Evolutionary conservation across 2,113 vertebrate genomes (phyloP), one percentile per base, ranked within the genome.

Genomic region (Oncorhynchus kisutch): DNA sequence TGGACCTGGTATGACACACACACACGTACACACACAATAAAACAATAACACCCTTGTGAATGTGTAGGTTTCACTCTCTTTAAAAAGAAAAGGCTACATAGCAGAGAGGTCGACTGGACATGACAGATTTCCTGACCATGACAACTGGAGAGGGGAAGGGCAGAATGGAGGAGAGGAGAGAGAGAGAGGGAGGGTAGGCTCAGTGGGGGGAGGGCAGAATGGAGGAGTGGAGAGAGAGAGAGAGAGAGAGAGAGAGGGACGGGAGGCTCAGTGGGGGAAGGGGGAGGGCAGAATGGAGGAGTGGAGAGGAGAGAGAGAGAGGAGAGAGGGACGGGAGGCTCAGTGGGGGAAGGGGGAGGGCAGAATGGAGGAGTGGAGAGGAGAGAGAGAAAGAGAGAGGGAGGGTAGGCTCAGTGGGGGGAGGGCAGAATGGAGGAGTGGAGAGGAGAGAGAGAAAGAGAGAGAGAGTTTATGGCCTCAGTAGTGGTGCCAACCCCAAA

Each of bases 111-210:
- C 66, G 68, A 74, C 59, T 70, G 77, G 67, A 85, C 7, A 67
- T 85, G 86, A 86, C 81, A 81, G 84, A 87, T 88, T 89, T 87
- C 84, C 85, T 77, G 85, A 82, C 76, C 67, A 27, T 81, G 82
- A 88, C 80, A 80, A 34, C 59, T 75, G 39, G 34, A 27, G 62
- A 1, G 74, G 80, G 78, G 39, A 9, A 45, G 39, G 39, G 9
- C 39, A 1, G 4, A 51, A 48, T 45, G 22, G 22, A 9, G 34
- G 54, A 72, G 54, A 31, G 51, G 57, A 62, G 34, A 34, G 34
- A 34, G 34, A 34, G 31, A 7, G 31, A 31, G 31, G 31, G 31
- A 31, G 31, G 5, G 31, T 1, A 34, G 31, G 31, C 5, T 34
- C 31, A 34, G 31, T 34, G 31, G 31, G 31, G 31, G 5, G 5